Evolutionary conservation across 2,888 invertebrate species (phyloP), one percentile per base, ranked within the genome.

Genomic region (Venustoraphidia nigricollis): DNA sequence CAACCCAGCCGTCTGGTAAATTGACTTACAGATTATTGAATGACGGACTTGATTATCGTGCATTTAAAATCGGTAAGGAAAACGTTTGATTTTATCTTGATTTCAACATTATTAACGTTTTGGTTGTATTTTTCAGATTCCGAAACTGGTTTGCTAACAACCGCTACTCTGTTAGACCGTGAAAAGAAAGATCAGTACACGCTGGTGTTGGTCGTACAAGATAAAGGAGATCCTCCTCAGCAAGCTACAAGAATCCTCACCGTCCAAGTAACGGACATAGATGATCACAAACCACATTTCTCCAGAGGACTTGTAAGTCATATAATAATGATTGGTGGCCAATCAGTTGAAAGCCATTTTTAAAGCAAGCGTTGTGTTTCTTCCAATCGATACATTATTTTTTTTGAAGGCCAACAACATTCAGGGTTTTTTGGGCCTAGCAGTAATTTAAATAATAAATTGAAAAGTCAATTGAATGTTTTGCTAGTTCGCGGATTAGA

Each of bases 221-320:
- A 91, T 60, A 73, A 79, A 50, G 90, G 90, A 0, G 73, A 77
- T 42, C 87, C 88, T 0, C 79, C 82, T 10, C 86, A 87, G 56
- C 82, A 82, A 52, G 77, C 79, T 1, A 81, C 84, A 0, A 69
- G 83, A 45, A 76, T 85, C 1, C 69, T 87, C 0, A 76, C 75
- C 44, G 78, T 89, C 0, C 68, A 71, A 45, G 71, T 87, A 0
- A 70, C 76, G 3, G 88, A 89, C 56, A 76, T 85, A 10, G 88
- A 89, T 58, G 88, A 89, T 59, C 85, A 88, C 58, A 77, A 78
- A 53, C 87, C 88, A 0, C 72, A 76, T 50, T 87, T 89, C 55
- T 70, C 69, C 9, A 67, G 86, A 51, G 77, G 73, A 52, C 65
- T 79, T 57, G 85, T 84, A 62, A 72, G 72, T 60, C 27, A 6